Conservation (phyloP, 2,113 vertebrate species). For the Aegithalos caudatus region DNA sequence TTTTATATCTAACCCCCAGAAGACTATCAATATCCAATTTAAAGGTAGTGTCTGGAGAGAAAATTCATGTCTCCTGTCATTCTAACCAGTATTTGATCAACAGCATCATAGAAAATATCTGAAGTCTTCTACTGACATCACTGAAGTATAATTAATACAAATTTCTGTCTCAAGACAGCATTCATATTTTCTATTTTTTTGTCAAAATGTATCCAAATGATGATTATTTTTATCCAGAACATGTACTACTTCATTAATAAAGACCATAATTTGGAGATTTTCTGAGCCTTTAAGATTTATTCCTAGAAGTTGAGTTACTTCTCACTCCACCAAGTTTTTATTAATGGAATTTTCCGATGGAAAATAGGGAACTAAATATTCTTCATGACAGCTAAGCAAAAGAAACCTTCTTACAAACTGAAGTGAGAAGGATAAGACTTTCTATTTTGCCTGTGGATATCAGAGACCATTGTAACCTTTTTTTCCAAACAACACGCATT, state of each 20-base stretch:
- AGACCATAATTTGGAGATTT: neutral
- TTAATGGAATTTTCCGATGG: neutral
- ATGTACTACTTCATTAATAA: neutral
- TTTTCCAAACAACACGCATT: neutral
- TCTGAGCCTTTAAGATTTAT: neutral
- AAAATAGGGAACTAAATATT: neutral
- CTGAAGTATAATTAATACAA: neutral
- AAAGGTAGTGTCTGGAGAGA: neutral
- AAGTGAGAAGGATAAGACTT: neutral
- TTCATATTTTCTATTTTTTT: neutral
- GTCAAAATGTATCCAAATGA: neutral
- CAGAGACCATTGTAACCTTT: neutral
- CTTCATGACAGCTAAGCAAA: neutral
- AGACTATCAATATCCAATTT: neutral
- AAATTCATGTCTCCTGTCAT: neutral
- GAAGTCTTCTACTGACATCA: neutral
- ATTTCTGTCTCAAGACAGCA: neutral
- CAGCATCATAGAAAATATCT: neutral
- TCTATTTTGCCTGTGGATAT: neutral
- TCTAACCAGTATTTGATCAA: neutral
- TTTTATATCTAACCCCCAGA: neutral
- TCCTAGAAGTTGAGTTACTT: neutral
- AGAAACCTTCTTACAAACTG: neutral
- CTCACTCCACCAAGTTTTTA: neutral
- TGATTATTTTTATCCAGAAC: neutral